These are phyloP conservation scores for Corbicula japonica DNA, from an alignment of 2,888 invertebrate species.

Conservation along the genomic window DNA sequence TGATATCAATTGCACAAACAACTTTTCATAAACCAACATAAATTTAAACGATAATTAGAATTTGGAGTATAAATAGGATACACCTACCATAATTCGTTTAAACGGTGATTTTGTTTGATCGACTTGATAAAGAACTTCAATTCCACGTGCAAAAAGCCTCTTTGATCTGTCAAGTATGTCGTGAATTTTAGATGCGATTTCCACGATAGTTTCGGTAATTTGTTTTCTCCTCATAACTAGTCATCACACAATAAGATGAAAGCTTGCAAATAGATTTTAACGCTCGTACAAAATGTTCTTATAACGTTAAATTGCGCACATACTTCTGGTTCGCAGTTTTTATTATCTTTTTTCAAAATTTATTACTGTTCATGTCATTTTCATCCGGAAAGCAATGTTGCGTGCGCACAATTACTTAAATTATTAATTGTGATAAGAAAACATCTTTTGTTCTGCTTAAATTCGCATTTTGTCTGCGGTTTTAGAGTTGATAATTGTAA, in stretches of 20 bases:
- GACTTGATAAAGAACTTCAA: conserved; percentile 36
- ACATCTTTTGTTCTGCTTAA: too few relatives aligned
- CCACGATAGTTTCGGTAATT: conserved; percentile 45
- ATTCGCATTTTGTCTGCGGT: too few relatives aligned
- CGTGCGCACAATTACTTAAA: too few relatives aligned
- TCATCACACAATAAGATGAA: conserved; percentile 44
- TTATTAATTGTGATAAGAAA: too few relatives aligned
- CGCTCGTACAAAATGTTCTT: conserved; percentile 32
- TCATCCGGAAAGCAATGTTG: too few relatives aligned
- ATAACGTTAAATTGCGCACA: conserved; percentile 13
- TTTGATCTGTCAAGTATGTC: conserved; percentile 36
- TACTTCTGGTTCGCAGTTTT: conserved; percentile 35
- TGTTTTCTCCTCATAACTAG: conserved; percentile 29
- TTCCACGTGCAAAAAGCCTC: conserved; percentile 29
- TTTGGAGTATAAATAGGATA: conserved; percentile 54
- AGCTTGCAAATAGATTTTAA: conserved; percentile 30
- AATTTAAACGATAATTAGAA: conserved; percentile 60
- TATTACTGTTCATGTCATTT: neutral
- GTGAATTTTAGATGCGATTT: conserved; percentile 32
- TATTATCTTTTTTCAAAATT: conserved; percentile 16
- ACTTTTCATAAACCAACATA: conserved; percentile 44
- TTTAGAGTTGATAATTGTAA: too few relatives aligned
- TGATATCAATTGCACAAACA: conserved; percentile 41
- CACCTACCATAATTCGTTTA: conserved; percentile 59
- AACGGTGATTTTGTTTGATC: conserved; percentile 51